Evolutionary conservation across 2,797 vertebrate species (phyloP), one percentile per base, ranked within the genome.

Genomic region (Diceros bicornis): DNA sequence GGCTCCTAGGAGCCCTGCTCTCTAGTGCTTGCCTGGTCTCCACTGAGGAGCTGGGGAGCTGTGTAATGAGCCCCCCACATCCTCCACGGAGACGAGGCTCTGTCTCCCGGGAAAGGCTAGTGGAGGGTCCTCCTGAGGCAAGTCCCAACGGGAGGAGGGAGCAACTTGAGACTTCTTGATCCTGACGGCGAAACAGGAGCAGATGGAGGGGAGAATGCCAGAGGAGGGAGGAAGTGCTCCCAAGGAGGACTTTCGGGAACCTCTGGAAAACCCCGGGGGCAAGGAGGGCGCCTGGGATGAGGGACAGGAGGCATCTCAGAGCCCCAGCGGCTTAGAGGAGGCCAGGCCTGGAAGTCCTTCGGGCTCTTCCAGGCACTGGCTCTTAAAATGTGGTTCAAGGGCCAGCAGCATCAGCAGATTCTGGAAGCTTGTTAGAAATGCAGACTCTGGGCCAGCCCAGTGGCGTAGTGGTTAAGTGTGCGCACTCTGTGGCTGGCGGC

Each of bases 11-110:
- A 6, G 41, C 23, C 23, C 62, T 44, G 50, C 37, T 47, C 23
- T n/a, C 10, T 25, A 6, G 2, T 0, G 27, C 27, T 27, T 14
- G 16, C 52, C 44, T 4, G 2, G 13, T 37, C 55, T 25, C n/a
- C 7, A 0, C 12, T 0, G 0, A 1, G 13, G 66, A 37, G 27
- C 64, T 23, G 32, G 68, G 59, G 52, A 72, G 29, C 44, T 47
- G 20, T 16, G 5, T 1, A 13, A 29, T 14, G 44, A 91, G 72
- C 57, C 37, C 34, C 37, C 32, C 2, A 9, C 4, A 17, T 25
- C 66, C 25, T 50, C 71, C 25, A 1, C 2, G 59, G 72, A 47
- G 75, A 27, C 0, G 2, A 57, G n/a, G 55, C 32, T 82, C 57
- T 71, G 16, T n/a, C n/a, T 79, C 47, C 93, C 44, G 1, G 2